Percentiles rank a stretch among this genome's conserved stretches.
Conservation (phyloP, 2,888 invertebrate genomes). For the Stenotaenia linearis region DNA sequence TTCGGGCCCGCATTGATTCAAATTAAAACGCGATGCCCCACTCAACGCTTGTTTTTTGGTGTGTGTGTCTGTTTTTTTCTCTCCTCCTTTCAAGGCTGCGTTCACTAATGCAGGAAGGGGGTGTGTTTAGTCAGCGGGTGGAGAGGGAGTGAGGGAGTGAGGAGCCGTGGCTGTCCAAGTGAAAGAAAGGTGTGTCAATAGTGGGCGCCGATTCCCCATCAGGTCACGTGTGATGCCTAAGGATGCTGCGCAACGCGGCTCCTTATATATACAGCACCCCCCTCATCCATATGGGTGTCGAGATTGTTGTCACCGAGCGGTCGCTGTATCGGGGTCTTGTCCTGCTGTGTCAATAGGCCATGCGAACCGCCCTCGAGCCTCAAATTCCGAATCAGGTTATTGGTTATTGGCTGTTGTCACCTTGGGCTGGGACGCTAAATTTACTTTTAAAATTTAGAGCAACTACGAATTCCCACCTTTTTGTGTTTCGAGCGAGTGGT, state of each 20-base stretch:
- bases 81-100: neutral
- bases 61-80: neutral
- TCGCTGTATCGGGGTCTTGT: conserved; percentile 12
- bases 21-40: conserved; percentile 19
- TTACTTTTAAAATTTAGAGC: conserved; percentile 1
- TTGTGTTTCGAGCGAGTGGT: neutral
- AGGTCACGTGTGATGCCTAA: conserved; percentile 19
- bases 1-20: conserved; percentile 3
- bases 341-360: conserved; percentile 19
- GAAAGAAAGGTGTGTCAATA: conserved; percentile 15
- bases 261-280: conserved; percentile 11
- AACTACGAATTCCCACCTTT: neutral
- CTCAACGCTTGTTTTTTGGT: neutral
- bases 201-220: conserved; percentile 19
- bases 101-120: neutral
- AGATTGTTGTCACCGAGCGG: conserved; percentile 5
- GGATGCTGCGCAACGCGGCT: neutral
- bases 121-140: neutral
- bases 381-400: conserved; percentile 3
- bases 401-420: conserved; percentile 11
- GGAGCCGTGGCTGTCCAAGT: neutral
- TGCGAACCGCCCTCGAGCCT: neutral
- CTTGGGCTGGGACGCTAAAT: conserved; percentile 7
- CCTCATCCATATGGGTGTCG: conserved; percentile 10
- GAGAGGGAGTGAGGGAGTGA: neutral